phyloP scores from a whole-genome alignment of 2,113 vertebrate species.

The Geococcyx californianus region DNA sequence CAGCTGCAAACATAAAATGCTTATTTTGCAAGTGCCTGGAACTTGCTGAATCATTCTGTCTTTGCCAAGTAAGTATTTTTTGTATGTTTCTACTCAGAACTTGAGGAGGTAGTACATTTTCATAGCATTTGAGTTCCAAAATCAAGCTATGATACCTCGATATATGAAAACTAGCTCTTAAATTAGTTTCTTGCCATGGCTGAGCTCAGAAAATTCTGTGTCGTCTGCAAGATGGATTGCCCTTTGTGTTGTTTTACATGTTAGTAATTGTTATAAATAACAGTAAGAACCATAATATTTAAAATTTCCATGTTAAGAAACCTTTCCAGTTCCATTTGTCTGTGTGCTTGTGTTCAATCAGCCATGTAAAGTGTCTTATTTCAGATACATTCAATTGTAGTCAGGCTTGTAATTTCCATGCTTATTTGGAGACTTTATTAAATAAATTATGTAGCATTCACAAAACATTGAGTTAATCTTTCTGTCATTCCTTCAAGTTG shows the following conservation, averaged over 20 bases:
- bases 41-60: constrained; percentile 43
- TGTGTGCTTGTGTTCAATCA: constrained; percentile 57
- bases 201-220: constrained; percentile 6
- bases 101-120: neutral
- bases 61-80: constrained; percentile 33
- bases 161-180: neutral
- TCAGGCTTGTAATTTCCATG: constrained; percentile 30
- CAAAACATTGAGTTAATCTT: constrained; percentile 43
- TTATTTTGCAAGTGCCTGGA: constrained; percentile 55
- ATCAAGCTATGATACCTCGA: neutral
- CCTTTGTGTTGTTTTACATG: constrained; percentile 45
- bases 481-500: constrained; percentile 19
- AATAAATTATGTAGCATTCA: constrained; percentile 40
- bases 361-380: constrained; percentile 55
- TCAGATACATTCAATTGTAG: constrained; percentile 50
- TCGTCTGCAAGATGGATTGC: constrained; percentile 13
- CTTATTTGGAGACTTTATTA: constrained; percentile 26
- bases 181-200: neutral
- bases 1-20: constrained; percentile 53
- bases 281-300: constrained; percentile 9
- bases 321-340: constrained; percentile 51
- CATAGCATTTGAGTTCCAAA: neutral
- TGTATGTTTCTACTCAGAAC: neutral
- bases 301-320: constrained; percentile 46
- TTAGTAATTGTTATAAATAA: constrained; percentile 34